phyloP scores from a whole-genome alignment of 92 coral and sea anemone genomes.

The Epizoanthus ramosus region DNA sequence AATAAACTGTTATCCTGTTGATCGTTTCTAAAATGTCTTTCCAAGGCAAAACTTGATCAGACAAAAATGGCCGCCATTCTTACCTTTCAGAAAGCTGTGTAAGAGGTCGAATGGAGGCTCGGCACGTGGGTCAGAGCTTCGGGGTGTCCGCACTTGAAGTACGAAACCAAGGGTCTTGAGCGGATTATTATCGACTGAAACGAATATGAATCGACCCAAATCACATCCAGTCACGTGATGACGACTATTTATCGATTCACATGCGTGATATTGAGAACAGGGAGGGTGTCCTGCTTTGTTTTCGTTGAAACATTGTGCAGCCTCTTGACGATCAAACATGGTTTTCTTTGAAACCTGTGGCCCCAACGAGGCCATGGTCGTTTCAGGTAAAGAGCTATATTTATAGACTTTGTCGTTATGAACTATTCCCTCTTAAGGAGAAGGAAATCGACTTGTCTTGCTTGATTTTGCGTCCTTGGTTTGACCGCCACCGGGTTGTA shows the following conservation, averaged over 20 bases:
- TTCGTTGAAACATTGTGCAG: background rate
- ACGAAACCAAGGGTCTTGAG: background rate
- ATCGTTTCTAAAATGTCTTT: background rate
- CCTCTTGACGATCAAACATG: slow-evolving; percentile 22
- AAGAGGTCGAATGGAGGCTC: slow-evolving; percentile 75
- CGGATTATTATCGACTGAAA: slow-evolving; percentile 24
- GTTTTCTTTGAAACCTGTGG: slow-evolving; percentile 62
- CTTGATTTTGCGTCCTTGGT: background rate
- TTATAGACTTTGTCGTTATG: background rate
- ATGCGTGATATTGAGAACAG: background rate
- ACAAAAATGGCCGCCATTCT: slow-evolving; percentile 80
- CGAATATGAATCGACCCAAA: background rate
- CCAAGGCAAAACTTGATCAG: background rate
- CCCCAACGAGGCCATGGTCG: slow-evolving; percentile 59
- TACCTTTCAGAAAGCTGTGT: slow-evolving; percentile 78
- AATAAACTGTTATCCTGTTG: background rate
- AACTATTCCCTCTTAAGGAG: background rate
- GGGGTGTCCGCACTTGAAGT: slow-evolving; percentile 83
- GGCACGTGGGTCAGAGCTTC: slow-evolving; percentile 91
- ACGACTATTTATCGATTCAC: slow-evolving; percentile 62
- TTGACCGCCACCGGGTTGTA: too few relatives aligned
- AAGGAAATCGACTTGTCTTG: background rate
- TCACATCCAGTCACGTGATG: background rate
- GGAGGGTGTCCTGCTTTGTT: background rate
- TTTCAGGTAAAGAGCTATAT: slow-evolving; percentile 45